These are phyloP conservation scores for Stenopsyche tienmushanensis DNA, from an alignment of 1,140 invertebrate species.

Conservation along the genomic window DNA sequence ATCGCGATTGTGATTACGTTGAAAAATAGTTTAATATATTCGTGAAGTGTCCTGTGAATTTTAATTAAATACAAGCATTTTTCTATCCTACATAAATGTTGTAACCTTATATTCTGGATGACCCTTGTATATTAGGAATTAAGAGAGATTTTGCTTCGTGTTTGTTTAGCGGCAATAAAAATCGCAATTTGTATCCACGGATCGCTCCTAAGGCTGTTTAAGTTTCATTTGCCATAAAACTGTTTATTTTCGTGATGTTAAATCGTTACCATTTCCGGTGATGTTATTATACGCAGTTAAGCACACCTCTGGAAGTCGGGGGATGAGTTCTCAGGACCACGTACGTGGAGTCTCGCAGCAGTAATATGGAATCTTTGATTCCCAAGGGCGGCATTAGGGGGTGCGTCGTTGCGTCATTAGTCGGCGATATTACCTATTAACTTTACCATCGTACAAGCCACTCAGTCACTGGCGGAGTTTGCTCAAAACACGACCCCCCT, in stretches of 20 bases:
- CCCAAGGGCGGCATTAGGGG: slow-evolving; percentile 39
- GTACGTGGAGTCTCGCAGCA: background rate
- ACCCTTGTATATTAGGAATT: too few species aligned
- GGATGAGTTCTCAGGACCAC: background rate
- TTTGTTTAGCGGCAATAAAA: too few species aligned
- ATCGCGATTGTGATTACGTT: too few species aligned
- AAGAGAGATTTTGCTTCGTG: too few species aligned
- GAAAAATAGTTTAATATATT: too few species aligned
- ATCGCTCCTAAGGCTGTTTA: background rate
- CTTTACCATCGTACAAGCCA: slow-evolving; percentile 35
- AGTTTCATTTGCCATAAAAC: slow-evolving; percentile 1
- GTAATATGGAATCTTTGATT: slow-evolving; percentile 29
- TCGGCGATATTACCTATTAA: slow-evolving; percentile 42
- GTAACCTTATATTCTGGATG: too few species aligned
- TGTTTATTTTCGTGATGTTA: slow-evolving; percentile 2
- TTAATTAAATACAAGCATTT: too few species aligned
- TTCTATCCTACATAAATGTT: too few species aligned
- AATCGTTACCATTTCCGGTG: background rate
- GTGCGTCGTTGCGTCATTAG: slow-evolving; percentile 39
- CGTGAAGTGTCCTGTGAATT: too few species aligned
- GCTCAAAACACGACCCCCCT: background rate
- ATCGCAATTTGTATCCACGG: background rate
- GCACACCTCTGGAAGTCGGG: background rate
- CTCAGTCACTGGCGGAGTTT: slow-evolving; percentile 16
- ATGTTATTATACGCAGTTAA: slow-evolving; percentile 9